These are phyloP conservation scores for Malurus cyaneus DNA, from an alignment of 2,113 vertebrate genomes.

Conservation along the genomic window DNA sequence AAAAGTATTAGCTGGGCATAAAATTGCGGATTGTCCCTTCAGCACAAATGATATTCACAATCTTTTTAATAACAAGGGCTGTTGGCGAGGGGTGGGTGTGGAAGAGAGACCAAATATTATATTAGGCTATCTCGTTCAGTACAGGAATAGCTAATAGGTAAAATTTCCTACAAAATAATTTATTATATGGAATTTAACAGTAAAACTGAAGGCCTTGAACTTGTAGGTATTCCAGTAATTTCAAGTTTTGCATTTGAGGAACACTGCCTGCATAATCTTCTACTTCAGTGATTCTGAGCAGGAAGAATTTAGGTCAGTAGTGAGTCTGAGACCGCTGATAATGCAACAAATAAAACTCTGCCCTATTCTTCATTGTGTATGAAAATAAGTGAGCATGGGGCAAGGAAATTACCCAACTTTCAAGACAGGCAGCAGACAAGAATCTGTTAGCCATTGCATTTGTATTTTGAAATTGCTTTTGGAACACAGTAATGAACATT, in stretches of 20 bases:
- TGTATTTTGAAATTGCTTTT: slow-evolving; percentile 75
- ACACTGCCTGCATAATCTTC: slow-evolving; percentile 65
- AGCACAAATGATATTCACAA: not conserved
- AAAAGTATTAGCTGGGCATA: not conserved
- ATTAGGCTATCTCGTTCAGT: not conserved
- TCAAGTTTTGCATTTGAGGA: slow-evolving; percentile 58
- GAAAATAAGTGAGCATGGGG: slow-evolving; percentile 66
- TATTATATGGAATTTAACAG: not conserved
- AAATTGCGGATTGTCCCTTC: not conserved
- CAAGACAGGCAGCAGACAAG: slow-evolving; percentile 3
- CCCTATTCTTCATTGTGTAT: slow-evolving; percentile 62
- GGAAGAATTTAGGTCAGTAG: slow-evolving; percentile 67
- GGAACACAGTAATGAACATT: slow-evolving; percentile 58
- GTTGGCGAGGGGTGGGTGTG: too few relatives aligned
- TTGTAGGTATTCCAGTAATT: slow-evolving; percentile 20
- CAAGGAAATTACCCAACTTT: slow-evolving; percentile 65
- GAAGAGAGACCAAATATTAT: not conserved
- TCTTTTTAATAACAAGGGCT: not conserved
- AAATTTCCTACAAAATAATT: not conserved
- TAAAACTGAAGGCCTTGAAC: slow-evolving; percentile 14
- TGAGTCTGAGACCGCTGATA: slow-evolving; percentile 54
- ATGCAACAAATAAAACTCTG: slow-evolving; percentile 70
- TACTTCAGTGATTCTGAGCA: slow-evolving; percentile 43
- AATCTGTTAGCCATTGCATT: slow-evolving; percentile 60
- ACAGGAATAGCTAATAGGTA: not conserved